Conservation (phyloP, 2,113 vertebrate species). For the Leiothrix lutea region DNA sequence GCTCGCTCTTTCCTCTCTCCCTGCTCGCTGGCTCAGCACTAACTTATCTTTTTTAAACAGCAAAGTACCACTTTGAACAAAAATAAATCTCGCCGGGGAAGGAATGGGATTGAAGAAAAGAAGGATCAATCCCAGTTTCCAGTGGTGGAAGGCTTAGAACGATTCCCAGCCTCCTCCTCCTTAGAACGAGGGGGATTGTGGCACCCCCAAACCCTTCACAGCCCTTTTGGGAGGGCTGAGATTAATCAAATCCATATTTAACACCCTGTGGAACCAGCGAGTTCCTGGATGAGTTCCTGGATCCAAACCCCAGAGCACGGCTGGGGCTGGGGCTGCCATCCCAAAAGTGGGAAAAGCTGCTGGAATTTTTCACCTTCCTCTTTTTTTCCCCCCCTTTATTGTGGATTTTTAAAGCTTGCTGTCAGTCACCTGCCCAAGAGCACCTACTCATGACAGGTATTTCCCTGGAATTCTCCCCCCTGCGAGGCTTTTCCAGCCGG, state of each 20-base stretch:
- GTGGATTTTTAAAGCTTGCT: not conserved
- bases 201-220: not conserved
- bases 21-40: not conserved
- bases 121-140: not conserved
- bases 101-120: too few relatives aligned
- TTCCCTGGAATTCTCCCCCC: not conserved
- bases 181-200: not conserved
- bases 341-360: not conserved
- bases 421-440: not conserved
- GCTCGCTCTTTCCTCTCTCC: too few relatives aligned
- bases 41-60: not conserved
- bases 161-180: not conserved
- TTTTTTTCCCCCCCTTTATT: not conserved
- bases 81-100: not conserved
- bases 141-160: not conserved
- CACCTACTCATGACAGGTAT: not conserved
- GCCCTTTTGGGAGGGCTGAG: not conserved
- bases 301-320: not conserved
- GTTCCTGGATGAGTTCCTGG: not conserved
- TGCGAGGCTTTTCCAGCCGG: not conserved
- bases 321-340: not conserved
- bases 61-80: not conserved
- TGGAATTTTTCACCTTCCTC: not conserved
- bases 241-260: not conserved
- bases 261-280: fast-evolving